Base-by-base conservation (phyloP, 2,888 invertebrate genomes). In the Flexamia atlantica region DNA sequence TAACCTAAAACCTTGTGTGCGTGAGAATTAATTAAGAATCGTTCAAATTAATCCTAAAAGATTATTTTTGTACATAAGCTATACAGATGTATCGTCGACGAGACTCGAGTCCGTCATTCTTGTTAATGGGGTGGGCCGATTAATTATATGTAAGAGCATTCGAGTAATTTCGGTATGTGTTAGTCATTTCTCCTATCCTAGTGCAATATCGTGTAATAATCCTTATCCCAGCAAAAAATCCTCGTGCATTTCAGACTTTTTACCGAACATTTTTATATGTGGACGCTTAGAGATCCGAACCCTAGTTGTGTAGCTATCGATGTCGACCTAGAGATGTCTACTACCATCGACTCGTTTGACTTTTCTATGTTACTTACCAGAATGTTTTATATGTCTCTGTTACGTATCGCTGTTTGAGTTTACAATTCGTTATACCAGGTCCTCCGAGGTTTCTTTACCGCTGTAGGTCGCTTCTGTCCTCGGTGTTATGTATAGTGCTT, bases 171-270 rank as follows among this genome's bases (percentile, higher is more conserved):
- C 53, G 28, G 23, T 30, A 76, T 7, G 20, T 46, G 76, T 76
- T 76, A 74, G 25, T 42, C 42, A 20, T 74, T 70, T 76, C 46
- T 76, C 46, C 76, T 76, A 72, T 76, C 74, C 46, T 57, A 79
- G 79, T 79, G 79, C 79, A 79, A 79, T 79, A 79, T 23, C 42
- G 76, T 76, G 74, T 74, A 74, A 42, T 42, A 70, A 25, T n/a
- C 70, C 36, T 70, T 32, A 30, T 30, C 7, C 32, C 36, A 70
- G 28, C 46, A 74, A 74, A 74, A n/a, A 70, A 3, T 74, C 40
- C 20, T n/a, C 42, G 74, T 74, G 20, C 74, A 74, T 74, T 70
- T 70, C 74, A 42, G 23, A 23, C 4, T 25, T 70, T 30, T 14
- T 30, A 70, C 28, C 32, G 25, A 70, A n/a, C 28, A 14, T 14